These are phyloP conservation scores for Oxyscelio sp. DNA, from an alignment of 2,888 invertebrate genomes.

Conservation along the genomic window DNA sequence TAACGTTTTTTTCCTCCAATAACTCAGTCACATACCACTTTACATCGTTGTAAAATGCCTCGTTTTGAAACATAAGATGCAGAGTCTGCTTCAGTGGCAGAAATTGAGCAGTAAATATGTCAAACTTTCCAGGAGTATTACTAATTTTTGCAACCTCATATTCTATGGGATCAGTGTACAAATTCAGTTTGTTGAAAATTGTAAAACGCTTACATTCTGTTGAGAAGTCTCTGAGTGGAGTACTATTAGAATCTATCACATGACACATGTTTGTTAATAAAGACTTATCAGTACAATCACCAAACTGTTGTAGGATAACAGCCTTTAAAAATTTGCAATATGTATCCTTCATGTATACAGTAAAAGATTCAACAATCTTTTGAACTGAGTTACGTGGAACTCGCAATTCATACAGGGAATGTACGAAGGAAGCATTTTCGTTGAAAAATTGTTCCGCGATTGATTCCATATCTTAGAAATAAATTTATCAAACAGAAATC, in stretches of 20 bases:
- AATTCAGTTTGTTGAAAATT: conserved; percentile 27
- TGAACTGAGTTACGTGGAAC: conserved; percentile 36
- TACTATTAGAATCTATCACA: conserved; percentile 5
- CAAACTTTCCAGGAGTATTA: background rate
- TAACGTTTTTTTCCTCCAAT: background rate
- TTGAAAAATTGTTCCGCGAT: background rate
- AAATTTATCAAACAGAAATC: too few species aligned
- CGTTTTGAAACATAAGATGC: background rate
- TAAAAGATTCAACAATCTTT: conserved; percentile 16
- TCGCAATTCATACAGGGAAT: conserved; percentile 9
- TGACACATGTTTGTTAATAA: background rate
- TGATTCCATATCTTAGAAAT: too few species aligned
- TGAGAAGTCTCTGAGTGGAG: conserved; percentile 19
- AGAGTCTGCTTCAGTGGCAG: background rate
- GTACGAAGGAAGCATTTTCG: conserved; percentile 6
- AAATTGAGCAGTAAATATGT: conserved; percentile 14
- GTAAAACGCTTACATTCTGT: conserved; percentile 4
- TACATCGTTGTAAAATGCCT: background rate
- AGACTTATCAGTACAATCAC: too few species aligned
- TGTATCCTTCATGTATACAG: conserved; percentile 12
- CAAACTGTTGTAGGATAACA: too few species aligned
- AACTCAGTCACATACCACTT: background rate
- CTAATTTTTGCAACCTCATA: conserved; percentile 38
- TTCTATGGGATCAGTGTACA: conserved; percentile 27
- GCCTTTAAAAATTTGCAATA: conserved; percentile 23